A percentile compares a stretch with the other conserved stretches of the same genome.
Conservation (phyloP, 1,140 invertebrate genomes). For the Drosophila santomea region DNA sequence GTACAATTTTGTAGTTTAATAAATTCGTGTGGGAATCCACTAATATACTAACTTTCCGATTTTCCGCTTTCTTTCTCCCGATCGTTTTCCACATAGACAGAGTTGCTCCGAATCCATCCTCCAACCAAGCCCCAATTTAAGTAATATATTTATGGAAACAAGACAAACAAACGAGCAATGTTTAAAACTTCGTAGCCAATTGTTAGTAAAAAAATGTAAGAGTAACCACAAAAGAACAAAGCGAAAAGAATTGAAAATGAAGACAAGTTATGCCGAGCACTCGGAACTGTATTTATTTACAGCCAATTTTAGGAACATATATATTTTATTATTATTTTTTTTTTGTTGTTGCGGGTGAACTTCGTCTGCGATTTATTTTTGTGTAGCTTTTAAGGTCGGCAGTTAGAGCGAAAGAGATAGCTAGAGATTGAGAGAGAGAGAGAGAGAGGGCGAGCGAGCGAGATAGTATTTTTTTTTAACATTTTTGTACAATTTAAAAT, state of each 20-base stretch:
- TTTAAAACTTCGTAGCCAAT: constrained; percentile 26
- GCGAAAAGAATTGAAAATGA: constrained; percentile 1
- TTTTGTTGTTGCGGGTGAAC: constrained; percentile 23
- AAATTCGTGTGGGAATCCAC: not conserved
- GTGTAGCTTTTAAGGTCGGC: constrained; percentile 23
- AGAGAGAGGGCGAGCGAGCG: not conserved
- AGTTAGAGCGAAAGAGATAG: constrained; percentile 16
- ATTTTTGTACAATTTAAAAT: constrained; percentile 65
- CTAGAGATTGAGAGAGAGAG: not conserved
- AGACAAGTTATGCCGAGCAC: constrained; percentile 20
- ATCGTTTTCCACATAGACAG: not conserved
- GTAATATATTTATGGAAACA: constrained; percentile 7
- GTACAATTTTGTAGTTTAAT: not conserved
- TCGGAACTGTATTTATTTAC: constrained; percentile 55
- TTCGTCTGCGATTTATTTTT: constrained; percentile 31
- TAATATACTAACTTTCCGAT: too few species aligned
- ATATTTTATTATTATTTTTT: constrained; percentile 27
- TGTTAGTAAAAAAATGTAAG: constrained; percentile 36
- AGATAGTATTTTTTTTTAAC: constrained; percentile 25
- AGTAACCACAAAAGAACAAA: constrained; percentile 33
- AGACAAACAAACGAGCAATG: constrained; percentile 16
- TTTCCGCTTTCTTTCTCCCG: constrained; percentile 1
- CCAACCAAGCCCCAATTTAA: constrained; percentile 26
- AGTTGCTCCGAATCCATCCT: constrained; percentile 14
- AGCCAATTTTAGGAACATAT: constrained; percentile 12